A percentile compares a stretch with the other conserved stretches of the same genome.
Conservation (phyloP, 2,888 invertebrate genomes). For the Luperina nickerlii region DNA sequence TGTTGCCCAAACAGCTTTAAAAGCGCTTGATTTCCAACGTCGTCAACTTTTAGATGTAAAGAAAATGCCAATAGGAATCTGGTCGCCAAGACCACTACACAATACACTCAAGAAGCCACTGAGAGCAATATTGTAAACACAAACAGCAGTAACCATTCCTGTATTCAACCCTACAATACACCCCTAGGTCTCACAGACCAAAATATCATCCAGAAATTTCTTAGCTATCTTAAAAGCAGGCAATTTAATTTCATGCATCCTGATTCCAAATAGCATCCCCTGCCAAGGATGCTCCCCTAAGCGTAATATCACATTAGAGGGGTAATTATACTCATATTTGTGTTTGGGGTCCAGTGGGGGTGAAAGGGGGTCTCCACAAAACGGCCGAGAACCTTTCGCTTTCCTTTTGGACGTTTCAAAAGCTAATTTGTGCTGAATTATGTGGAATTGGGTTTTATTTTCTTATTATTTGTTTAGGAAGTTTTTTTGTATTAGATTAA, state of each 20-base stretch:
- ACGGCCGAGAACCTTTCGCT: conserved; percentile 54
- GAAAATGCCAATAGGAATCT: not conserved
- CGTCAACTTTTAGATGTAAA: not conserved
- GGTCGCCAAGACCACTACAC: not conserved
- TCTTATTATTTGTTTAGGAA: conserved; percentile 24
- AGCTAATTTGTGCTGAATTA: conserved; percentile 63
- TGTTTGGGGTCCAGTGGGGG: conserved; percentile 69
- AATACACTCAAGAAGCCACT: conserved; percentile 22
- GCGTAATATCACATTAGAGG: conserved; percentile 78
- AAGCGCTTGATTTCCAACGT: not conserved
- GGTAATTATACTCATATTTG: conserved; percentile 83
- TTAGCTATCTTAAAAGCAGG: conserved; percentile 63
- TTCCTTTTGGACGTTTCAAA: conserved; percentile 59
- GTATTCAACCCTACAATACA: conserved; percentile 26
- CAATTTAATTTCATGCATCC: conserved; percentile 71
- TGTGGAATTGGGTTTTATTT: conserved; percentile 48
- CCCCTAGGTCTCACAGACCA: conserved; percentile 49
- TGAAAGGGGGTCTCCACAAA: conserved; percentile 69
- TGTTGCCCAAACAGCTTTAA: not conserved
- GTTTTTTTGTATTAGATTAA: not conserved
- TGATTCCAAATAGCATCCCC: conserved; percentile 63
- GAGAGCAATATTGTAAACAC: not conserved
- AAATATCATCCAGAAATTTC: conserved; percentile 53
- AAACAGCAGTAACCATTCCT: conserved; percentile 10
- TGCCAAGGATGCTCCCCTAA: conserved; percentile 66